Percentiles rank a stretch among this genome's conserved stretches.
Evolutionary conservation across 2,797 vertebrate species (phyloP).

Genomic region (Pangasius macronema): DNA sequence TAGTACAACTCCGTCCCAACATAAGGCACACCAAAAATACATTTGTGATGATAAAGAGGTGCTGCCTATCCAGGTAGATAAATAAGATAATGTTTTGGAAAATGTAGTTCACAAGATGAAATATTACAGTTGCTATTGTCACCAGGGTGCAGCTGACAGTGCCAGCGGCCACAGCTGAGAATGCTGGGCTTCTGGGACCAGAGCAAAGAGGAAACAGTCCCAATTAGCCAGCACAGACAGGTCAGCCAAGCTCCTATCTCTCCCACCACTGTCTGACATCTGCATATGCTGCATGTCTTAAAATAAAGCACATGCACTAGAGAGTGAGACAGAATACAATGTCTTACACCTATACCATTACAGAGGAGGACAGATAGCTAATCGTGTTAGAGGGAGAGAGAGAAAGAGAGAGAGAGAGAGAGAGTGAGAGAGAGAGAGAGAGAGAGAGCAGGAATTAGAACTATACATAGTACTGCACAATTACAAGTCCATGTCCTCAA

Average conservation of each 20-base stretch:
- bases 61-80: constrained; percentile 55
- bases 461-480: constrained; percentile 62
- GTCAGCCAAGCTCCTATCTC: constrained; percentile 61
- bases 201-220: constrained; percentile 58
- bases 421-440: constrained; percentile 8
- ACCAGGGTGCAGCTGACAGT: constrained; percentile 67
- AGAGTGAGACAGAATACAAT: constrained; percentile 42
- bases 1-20: constrained; percentile 43
- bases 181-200: constrained; percentile 67
- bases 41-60: constrained; percentile 58
- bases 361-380: constrained; percentile 14
- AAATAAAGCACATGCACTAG: constrained; percentile 47
- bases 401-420: neutral
- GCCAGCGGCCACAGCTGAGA: constrained; percentile 63
- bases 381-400: constrained; percentile 30
- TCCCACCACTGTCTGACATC: constrained; percentile 50
- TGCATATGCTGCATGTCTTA: constrained; percentile 58
- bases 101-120: constrained; percentile 59
- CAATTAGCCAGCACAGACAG: constrained; percentile 62
- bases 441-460: neutral
- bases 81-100: constrained; percentile 60
- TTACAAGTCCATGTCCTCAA: constrained; percentile 66
- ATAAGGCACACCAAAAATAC: constrained; percentile 48
- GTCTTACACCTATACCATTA: constrained; percentile 12
- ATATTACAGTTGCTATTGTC: constrained; percentile 60